Evolutionary conservation across 1,140 invertebrate species (phyloP), one percentile per base, ranked within the genome.

Genomic region (Bradysia coprophila): DNA sequence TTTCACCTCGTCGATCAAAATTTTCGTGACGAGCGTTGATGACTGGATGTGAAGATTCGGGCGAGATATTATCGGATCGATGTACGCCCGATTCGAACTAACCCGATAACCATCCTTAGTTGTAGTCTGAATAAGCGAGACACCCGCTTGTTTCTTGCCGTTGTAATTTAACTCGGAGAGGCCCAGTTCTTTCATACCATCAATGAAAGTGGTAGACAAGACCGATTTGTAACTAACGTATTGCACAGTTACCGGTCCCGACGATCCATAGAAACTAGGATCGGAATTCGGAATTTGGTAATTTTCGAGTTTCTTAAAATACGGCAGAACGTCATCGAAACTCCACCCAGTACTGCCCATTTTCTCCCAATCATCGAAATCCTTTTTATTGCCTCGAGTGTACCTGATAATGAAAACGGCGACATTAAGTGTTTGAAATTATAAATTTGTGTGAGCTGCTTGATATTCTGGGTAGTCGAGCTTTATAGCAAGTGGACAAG

Each of bases 261-360:
- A 68, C 2, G 65, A 67, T 2, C 54, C 57, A 44, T 78, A 75
- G 45, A 75, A 73, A 23, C 48, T 57, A 0, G 53, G 58, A 43
- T 68, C 69, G 36, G 71, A 59, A 42, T 72, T 65, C 0, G 66
- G 63, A 44, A 73, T 72, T 48, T 71, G 59, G 50, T 76, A 74
- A 45, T 81, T 74, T 62, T 87, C 75, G 0, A 76, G 72, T 55
- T 87, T 88, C 47, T 73, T 75, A 53, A 90, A 90, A 51, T 86
- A 90, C 0, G 76, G 77, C 2, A 88, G 57, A 0, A 87, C 72
- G 40, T 85, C 76, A 13, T 78, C 67, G 56, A 82, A 92, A 20
- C 74, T 73, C 88, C 89, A 93, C 1, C 81, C 81, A 1, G 63
- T 57, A 47, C 88, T 89, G 1, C 83, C 82, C 50, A 83, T 57